Percentiles rank a stretch among this genome's conserved stretches.
Conservation (phyloP, 2,113 vertebrate species). For the Caranx melampygus region DNA sequence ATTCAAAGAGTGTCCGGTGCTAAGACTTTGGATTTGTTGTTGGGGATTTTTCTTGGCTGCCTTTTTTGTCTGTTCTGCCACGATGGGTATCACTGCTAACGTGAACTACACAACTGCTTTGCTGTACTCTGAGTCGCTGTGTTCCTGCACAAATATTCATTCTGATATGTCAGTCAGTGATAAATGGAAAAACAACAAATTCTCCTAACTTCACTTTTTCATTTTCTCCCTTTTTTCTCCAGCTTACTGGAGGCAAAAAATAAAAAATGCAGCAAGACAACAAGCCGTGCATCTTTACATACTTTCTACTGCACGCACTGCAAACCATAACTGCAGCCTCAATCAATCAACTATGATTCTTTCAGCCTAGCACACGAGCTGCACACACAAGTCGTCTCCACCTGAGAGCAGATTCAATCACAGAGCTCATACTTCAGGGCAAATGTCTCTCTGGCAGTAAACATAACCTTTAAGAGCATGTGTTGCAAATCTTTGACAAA, state of each 20-base stretch:
- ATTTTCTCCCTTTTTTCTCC: not conserved
- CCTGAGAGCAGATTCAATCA: conserved; percentile 43
- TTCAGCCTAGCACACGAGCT: not conserved
- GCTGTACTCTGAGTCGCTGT: not conserved
- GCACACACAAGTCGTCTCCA: not conserved
- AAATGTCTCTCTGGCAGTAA: conserved; percentile 41
- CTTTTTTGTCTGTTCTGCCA: not conserved
- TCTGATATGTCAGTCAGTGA: not conserved
- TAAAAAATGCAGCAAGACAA: not conserved
- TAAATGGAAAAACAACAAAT: not conserved
- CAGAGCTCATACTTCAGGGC: not conserved
- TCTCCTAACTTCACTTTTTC: not conserved
- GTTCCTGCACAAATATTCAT: not conserved
- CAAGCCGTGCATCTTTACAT: not conserved
- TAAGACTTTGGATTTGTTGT: not conserved
- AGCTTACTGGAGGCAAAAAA: not conserved
- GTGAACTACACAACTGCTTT: not conserved
- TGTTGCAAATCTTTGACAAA: conserved; percentile 26
- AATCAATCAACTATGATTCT: conserved; percentile 40
- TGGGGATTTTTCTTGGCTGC: not conserved
- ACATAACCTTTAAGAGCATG: conserved; percentile 56
- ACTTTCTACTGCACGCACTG: not conserved
- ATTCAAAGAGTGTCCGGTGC: not conserved
- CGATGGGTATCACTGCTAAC: too few species aligned
- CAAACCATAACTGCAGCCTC: conserved; percentile 24